Base-by-base conservation (phyloP, 2,888 invertebrate genomes). In the Ormyrus pomaceus region DNA sequence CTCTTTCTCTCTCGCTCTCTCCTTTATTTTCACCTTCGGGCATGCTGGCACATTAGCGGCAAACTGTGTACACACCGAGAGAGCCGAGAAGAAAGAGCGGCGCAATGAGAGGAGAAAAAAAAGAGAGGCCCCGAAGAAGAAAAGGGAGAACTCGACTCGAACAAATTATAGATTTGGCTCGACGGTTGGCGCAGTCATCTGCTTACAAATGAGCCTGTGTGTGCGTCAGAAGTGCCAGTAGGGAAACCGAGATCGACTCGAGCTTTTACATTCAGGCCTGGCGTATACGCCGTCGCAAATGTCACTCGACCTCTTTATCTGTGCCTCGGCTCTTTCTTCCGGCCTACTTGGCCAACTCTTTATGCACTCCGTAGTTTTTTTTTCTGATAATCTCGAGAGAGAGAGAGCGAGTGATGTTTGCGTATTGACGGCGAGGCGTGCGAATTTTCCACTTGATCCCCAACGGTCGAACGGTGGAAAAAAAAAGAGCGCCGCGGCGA, bases 121-220 rank as follows among this genome's bases (percentile, higher is more conserved):
- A 55, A 74, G 56, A 51, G 83, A 82, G 82, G 85, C 85, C 84
- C 84, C 85, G 72, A 50, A 56, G 69, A 71, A 68, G 65, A 62
- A 79, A 55, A 74, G 56, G 58, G 83, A 82, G 82, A 85, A 86
- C 84, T 84, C 85, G 86, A 87, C 85, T 88, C 85, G 87, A 86
- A 85, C 87, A 89, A 89, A 90, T 90, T 90, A 90, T 89, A 90
- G 90, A 89, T 88, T 89, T 84, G 84, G 83, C 84, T 83, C 87
- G 88, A 89, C 90, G 90, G 90, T 90, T 89, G 88, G 86, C 86
- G 86, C 87, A 87, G 87, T 88, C 88, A 87, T 88, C 86, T 87
- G 86, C 87, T 85, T 85, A 84, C n/a, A 86, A 86, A 86, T 83
- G 84, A 85, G 86, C 75, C 74, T 13, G 34, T 13, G 69, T 19